Conservation (phyloP, 1,140 invertebrate genomes). For the Samia ricini region DNA sequence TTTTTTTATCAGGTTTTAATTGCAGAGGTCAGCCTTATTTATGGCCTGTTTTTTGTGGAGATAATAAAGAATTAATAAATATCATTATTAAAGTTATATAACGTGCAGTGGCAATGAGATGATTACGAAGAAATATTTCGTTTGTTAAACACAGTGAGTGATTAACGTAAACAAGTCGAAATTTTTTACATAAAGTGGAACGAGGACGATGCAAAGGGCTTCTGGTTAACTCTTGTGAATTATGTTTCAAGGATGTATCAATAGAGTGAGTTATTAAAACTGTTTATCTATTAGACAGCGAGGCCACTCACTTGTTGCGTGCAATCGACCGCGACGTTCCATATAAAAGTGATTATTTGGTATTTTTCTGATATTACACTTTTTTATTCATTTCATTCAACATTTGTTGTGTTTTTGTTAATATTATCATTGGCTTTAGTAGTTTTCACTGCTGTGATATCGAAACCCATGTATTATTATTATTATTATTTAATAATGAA, state of each 20-base stretch:
- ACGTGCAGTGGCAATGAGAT: not conserved
- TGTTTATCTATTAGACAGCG: not conserved
- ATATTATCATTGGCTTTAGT: too few species aligned
- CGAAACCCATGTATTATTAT: too few species aligned
- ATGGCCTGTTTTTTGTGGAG: too few species aligned
- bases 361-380: too few species aligned
- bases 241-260: not conserved
- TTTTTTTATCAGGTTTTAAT: too few species aligned
- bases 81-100: too few species aligned
- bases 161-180: constrained; percentile 22
- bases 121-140: not conserved
- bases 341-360: not conserved
- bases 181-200: constrained; percentile 22
- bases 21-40: too few species aligned
- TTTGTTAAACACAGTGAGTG: constrained; percentile 11
- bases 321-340: not conserved
- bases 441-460: too few species aligned
- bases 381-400: too few species aligned
- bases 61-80: too few species aligned
- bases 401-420: too few species aligned
- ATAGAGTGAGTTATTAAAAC: not conserved
- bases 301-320: not conserved
- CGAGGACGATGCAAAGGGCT: constrained; percentile 28
- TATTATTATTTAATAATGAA: too few species aligned
- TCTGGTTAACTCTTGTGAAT: constrained; percentile 1